Percentiles rank a stretch among this genome's conserved stretches.
These are phyloP conservation scores for Ceratotherium simum DNA, from an alignment of 2,113 vertebrate species.

Conservation along the genomic window DNA sequence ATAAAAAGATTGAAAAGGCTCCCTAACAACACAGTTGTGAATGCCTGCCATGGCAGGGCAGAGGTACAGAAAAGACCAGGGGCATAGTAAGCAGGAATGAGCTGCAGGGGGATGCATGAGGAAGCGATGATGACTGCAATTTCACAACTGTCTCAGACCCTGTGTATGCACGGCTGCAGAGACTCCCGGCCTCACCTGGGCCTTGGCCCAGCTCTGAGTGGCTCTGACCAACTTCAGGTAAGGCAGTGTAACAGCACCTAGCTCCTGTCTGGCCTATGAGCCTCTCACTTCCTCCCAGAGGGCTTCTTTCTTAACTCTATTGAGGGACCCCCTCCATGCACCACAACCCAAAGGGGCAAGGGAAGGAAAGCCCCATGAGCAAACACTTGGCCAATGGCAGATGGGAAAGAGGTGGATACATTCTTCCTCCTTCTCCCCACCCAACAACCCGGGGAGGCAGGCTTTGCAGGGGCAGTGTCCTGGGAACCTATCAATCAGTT, in stretches of 20 bases:
- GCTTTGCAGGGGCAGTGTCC: not conserved
- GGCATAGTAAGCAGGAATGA: not conserved
- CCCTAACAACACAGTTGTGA: not conserved
- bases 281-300: not conserved
- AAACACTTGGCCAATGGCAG: not conserved
- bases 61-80: not conserved
- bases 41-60: not conserved
- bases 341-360: not conserved
- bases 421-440: not conserved
- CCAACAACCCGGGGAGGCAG: not conserved
- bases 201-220: not conserved
- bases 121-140: accelerated
- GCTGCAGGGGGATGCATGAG: accelerated
- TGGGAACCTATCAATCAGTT: not conserved
- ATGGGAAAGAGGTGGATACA: too few species aligned
- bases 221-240: not conserved
- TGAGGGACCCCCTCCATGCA: accelerated
- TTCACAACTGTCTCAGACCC: not conserved
- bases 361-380: not conserved
- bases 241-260: too few species aligned
- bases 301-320: not conserved
- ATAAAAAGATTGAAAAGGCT: slow-evolving; percentile 77
- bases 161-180: accelerated
- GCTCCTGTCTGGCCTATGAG: not conserved
- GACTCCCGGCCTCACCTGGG: accelerated